A percentile compares a stretch with the other conserved stretches of the same genome.
Evolutionary conservation across 2,797 vertebrate species (phyloP).

Genomic region (Steatocranus sp.): DNA sequence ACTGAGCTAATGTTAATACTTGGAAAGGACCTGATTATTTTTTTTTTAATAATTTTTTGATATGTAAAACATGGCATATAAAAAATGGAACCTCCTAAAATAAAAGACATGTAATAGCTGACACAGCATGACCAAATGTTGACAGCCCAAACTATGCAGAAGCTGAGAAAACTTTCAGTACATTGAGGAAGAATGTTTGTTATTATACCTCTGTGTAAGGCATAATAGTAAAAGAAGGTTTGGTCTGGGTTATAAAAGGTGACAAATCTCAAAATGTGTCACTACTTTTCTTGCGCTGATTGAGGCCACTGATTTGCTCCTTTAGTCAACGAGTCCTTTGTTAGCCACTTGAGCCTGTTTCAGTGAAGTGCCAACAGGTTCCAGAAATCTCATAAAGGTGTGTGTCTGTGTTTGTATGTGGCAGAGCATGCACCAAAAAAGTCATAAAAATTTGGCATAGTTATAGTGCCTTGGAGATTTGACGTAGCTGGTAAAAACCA

Average conservation of each 20-base stretch:
- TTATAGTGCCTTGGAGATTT: not conserved
- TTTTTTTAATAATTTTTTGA: accelerated
- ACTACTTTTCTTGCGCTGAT: not conserved
- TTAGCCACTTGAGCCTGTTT: not conserved
- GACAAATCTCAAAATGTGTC: not conserved
- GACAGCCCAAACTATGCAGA: not conserved
- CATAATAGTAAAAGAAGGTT: not conserved
- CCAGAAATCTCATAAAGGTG: not conserved
- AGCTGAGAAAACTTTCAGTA: not conserved
- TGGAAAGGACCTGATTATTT: not conserved
- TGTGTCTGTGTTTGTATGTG: not conserved
- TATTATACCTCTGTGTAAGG: not conserved
- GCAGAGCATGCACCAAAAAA: not conserved
- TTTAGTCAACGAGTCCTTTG: accelerated
- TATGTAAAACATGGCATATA: not conserved
- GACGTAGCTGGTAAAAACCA: too few relatives aligned
- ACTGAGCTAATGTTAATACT: not conserved
- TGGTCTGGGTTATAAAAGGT: not conserved
- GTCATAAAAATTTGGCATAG: not conserved
- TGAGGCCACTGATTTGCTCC: not conserved
- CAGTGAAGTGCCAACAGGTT: not conserved
- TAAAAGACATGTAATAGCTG: not conserved
- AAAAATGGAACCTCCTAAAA: not conserved
- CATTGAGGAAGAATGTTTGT: not conserved
- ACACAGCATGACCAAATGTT: not conserved